These are phyloP conservation scores for Onychomys leucogaster DNA, from an alignment of 2,797 vertebrate genomes.

Conservation along the genomic window DNA sequence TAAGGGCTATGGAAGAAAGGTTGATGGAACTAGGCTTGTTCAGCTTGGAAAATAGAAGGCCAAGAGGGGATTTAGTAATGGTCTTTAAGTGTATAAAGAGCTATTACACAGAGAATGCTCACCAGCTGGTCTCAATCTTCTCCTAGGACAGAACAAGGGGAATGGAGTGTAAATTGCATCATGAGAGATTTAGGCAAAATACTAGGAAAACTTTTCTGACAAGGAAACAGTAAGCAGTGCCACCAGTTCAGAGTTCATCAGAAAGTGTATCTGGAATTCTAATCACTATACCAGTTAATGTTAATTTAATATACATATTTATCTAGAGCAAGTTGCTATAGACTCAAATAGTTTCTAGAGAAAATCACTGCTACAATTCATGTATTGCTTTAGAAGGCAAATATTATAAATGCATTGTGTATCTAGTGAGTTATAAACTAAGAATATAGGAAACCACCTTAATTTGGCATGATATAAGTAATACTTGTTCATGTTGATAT, in stretches of 20 bases:
- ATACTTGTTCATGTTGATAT: neutral
- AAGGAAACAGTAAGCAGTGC: neutral
- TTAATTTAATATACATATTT: neutral
- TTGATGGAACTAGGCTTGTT: constrained; percentile 68
- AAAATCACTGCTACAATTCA: neutral
- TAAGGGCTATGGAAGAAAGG: constrained; percentile 68
- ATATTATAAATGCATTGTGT: neutral
- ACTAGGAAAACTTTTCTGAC: constrained; percentile 44
- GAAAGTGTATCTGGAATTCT: constrained; percentile 1
- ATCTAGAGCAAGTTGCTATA: neutral
- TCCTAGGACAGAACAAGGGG: constrained; percentile 63
- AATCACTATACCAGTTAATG: neutral
- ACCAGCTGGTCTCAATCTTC: constrained; percentile 71
- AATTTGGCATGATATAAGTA: neutral
- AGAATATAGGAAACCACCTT: constrained; percentile 18
- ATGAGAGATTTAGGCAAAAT: constrained; percentile 58
- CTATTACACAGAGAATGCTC: constrained; percentile 72
- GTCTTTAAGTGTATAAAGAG: constrained; percentile 72
- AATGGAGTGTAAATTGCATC: constrained; percentile 65
- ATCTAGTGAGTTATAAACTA: constrained; percentile 34
- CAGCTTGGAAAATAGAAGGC: constrained; percentile 67
- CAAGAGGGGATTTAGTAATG: constrained; percentile 72
- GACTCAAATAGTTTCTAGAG: neutral
- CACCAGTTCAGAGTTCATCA: neutral
- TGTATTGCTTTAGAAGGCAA: constrained; percentile 19